phyloP scores from a whole-genome alignment of 1,140 invertebrate species.

The Brachystomella parvula region DNA sequence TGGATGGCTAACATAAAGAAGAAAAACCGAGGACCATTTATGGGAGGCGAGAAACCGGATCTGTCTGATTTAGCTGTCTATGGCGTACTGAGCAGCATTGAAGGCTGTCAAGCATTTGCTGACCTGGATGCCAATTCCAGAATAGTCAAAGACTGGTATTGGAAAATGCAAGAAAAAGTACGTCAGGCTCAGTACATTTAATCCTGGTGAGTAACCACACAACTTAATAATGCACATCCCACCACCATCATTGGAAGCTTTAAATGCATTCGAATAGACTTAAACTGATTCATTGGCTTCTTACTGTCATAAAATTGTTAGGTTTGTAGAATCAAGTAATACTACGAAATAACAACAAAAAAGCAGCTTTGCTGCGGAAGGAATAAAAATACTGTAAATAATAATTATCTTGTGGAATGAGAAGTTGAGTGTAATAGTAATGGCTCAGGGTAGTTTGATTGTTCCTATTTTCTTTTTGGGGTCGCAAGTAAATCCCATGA shows the following conservation, averaged over 20 bases:
- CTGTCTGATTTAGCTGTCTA: slow-evolving; percentile 89
- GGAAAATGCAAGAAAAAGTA: slow-evolving; percentile 39
- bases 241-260: not conserved
- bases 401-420: not conserved
- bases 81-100: slow-evolving; percentile 87
- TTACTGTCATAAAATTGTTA: not conserved
- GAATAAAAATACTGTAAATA: not conserved
- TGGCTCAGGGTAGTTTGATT: not conserved
- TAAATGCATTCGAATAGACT: not conserved
- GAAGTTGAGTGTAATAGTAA: not conserved
- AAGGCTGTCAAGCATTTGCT: slow-evolving; percentile 85
- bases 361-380: not conserved
- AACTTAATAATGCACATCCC: not conserved
- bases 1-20: slow-evolving; percentile 67
- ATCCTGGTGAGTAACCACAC: not conserved
- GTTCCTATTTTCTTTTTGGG: slow-evolving; percentile 39
- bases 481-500: slow-evolving; percentile 79
- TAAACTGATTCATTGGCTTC: not conserved
- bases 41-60: slow-evolving; percentile 75
- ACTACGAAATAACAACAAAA: not conserved
- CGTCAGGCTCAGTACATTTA: not conserved
- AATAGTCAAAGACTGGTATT: slow-evolving; percentile 52
- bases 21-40: slow-evolving; percentile 60
- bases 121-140: slow-evolving; percentile 68
- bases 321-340: not conserved